Evolutionary conservation across 2,888 invertebrate genomes (phyloP), one percentile per base, ranked within the genome.

Genomic region (Lepetodrilus schrolli): DNA sequence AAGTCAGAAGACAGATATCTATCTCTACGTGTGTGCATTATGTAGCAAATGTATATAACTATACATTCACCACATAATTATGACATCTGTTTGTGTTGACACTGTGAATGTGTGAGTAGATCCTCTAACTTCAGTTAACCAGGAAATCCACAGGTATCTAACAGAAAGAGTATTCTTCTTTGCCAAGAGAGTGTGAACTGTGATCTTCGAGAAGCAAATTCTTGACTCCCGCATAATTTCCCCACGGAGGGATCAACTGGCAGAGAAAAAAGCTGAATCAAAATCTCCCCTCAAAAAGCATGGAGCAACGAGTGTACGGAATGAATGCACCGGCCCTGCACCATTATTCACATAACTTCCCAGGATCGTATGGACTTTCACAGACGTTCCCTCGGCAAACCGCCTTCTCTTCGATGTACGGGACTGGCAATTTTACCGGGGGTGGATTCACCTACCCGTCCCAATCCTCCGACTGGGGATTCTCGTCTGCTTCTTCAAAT

Each of bases 321-420:
- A 81, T 83, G 78, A 82, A 80, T 76, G 79, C 82, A 37, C 79
- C 82, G n/a, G 76, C 81, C 17, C 70, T 83, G 65, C 81, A 83
- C 70, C 83, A 84, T 73, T 82, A 80, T 76, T 78, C 82, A 21
- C 75, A 76, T 58, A 74, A 70, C 23, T 73, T 78, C 26, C 72
- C 77, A 23, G 65, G 73, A n/a, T 58, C 73, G 8, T 79, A 79
- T 38, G 77, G 77, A 65, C 70, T 79, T 21, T 73, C 73, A 13
- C 76, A 72, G 49, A 47, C 73, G 21, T 74, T 76, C 43, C 76
- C 74, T 26, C 71, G 76, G 71, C 76, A 74, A 47, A 37, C 69
- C 4, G 72, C 76, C 8, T 76, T 76, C 66, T 70, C 76, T 10
- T 72, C 74, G 10, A 72, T 76, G 76, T 76, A 76, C 66, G 74